These are phyloP conservation scores for Pammene aurita DNA, from an alignment of 2,888 invertebrate genomes.

Conservation along the genomic window DNA sequence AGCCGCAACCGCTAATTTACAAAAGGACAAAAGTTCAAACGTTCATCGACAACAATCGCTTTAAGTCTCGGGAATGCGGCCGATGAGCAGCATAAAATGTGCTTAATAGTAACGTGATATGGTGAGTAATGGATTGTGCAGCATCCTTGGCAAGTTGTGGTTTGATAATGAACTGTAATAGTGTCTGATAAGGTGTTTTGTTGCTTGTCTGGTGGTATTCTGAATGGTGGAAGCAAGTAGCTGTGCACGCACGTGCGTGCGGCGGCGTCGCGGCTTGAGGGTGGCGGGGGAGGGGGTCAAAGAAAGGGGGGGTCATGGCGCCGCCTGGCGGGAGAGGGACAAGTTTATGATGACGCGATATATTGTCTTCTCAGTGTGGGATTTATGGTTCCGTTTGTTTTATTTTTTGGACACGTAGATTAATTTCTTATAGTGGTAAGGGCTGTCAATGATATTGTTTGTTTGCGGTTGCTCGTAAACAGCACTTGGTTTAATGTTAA, in stretches of 20 bases:
- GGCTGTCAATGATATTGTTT: slow-evolving; percentile 40
- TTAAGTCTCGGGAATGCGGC: slow-evolving; percentile 66
- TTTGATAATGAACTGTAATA: slow-evolving; percentile 59
- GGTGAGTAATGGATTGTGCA: slow-evolving; percentile 70
- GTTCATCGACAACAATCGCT: slow-evolving; percentile 71
- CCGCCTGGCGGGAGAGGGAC: slow-evolving; percentile 78
- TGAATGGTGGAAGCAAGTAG: slow-evolving; percentile 65
- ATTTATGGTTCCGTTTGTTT: slow-evolving; percentile 76
- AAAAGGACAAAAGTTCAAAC: slow-evolving; percentile 80
- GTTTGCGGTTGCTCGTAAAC: slow-evolving; percentile 36
- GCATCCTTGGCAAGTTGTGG: slow-evolving; percentile 51
- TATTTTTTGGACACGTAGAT: slow-evolving; percentile 73
- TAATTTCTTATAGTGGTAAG: slow-evolving; percentile 68
- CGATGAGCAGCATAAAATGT: slow-evolving; percentile 66
- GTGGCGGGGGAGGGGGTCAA: slow-evolving; percentile 50
- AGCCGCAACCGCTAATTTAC: slow-evolving; percentile 72
- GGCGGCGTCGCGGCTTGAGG: slow-evolving; percentile 51
- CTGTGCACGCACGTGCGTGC: slow-evolving; percentile 77
- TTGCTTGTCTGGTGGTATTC: slow-evolving; percentile 51
- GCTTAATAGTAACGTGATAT: slow-evolving; percentile 71
- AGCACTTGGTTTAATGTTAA: slow-evolving; percentile 34
- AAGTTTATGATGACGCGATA: slow-evolving; percentile 77
- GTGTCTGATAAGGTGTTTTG: slow-evolving; percentile 59
- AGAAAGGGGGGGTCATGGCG: slow-evolving; percentile 63
- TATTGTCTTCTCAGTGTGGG: slow-evolving; percentile 79